Evolutionary conservation across 2,888 invertebrate genomes (phyloP), one percentile per base, ranked within the genome.

Genomic region (Nebria brevicollis): DNA sequence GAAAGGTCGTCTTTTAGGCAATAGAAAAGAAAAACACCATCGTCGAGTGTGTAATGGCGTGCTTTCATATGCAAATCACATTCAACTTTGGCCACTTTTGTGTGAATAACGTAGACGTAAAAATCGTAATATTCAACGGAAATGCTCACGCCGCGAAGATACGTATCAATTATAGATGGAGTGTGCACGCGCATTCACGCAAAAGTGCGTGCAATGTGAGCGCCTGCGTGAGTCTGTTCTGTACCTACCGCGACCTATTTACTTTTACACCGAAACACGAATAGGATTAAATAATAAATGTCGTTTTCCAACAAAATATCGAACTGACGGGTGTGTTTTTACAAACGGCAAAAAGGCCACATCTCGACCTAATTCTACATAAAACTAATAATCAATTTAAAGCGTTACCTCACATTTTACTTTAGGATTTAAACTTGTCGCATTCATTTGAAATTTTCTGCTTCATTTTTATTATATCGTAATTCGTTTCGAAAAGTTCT

Each of bases 101-200:
- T 26, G 68, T 68, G 68, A 68, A 68, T 26, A 26, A 20, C 68
- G 26, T 2, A 68, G n/a, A 68, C 68, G 68, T 68, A 68, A 26
- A 68, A 68, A 20, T 20, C 20, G 26, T 68, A 68, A 68, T 68
- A 68, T 68, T 15, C 68, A 11, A 15, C 68, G 26, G 54, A 68
- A 68, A 68, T 68, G 68, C 68, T 68, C 15, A 68, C 20, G 68
- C 13, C 54, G 54, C n/a, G 13, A 20, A 68, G 68, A 68, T 68
- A 26, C 68, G 26, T 68, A 68, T 68, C 68, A 68, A 68, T 68
- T 68, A 68, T 26, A 15, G 26, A 68, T 68, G 68, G 26, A 68
- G 68, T 68, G 20, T 26, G 68, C 20, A 54, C 54, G 54, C 54
- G 54, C 54, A 54, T 13, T 54, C 54, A 54, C 54, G 54, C 54